Base-by-base conservation (phyloP, 1,140 invertebrate genomes). In the Neotoxoptera formosana region DNA sequence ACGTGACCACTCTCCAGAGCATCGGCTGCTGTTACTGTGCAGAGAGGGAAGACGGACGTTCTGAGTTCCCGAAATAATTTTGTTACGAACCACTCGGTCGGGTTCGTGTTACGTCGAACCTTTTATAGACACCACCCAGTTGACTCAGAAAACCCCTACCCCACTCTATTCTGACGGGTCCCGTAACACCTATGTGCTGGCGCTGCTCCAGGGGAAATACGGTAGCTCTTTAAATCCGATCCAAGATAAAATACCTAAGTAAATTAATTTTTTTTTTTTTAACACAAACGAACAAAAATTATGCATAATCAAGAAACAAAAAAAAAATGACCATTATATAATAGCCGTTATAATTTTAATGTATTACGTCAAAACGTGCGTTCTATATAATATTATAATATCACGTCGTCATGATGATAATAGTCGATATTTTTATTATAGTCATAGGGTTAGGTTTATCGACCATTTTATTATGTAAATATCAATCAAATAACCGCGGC, bases 71-170 rank as follows among this genome's bases (percentile, higher is more conserved):
- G 81, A 93, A 93, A 93, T 93, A 93, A 93, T 93, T 48, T 83
- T 51, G 60, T 30, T 53, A 53, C 48, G 91, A 83, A 81, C 76
- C 91, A 36, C 81, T 93, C 91, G 91, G 91, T 56, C 21, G 91
- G 91, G 91, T 93, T 93, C 91, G 91, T 56, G 91, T 93, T 93
- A 93, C 91, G 67, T 86, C 91, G 91, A 86, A 84, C 91, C 91
- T 93, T 93, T 93, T 93, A 93, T 93, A 93, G 91, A 93, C 91
- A 86, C 91, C 91, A n/a, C 91, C 91, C 91, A 86, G 41, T 41
- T 84, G 51, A 67, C 91, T 51, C 21, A 53, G 47, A 41, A 41
- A 51, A 84, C 34, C 91, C 60, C 90, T 83, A 48, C 90, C 90
- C 67, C 90, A 48, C 67, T 91, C 47, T 76, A 45, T 91, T 91